Conservation (phyloP, 2,113 vertebrate species). For the Percopsis transmontana region DNA sequence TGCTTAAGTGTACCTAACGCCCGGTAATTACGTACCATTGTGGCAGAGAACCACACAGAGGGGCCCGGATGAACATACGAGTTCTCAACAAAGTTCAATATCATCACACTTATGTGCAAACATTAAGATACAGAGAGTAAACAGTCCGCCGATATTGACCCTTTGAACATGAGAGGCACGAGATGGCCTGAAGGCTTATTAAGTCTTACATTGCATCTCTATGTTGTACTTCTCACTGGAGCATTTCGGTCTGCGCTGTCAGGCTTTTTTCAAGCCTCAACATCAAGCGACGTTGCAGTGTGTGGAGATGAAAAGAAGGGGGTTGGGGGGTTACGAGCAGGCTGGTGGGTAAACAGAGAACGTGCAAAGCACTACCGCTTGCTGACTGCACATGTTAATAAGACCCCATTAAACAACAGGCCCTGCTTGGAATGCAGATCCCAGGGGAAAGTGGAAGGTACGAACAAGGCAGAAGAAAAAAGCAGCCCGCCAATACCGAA, state of each 20-base stretch:
- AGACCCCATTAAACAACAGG: constrained; percentile 67
- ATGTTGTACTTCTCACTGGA: constrained; percentile 37
- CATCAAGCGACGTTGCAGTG: constrained; percentile 50
- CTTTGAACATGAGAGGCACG: constrained; percentile 17
- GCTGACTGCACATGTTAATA: constrained; percentile 64
- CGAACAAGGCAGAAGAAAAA: constrained; percentile 30
- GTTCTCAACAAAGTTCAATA: neutral
- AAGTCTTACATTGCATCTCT: constrained; percentile 26
- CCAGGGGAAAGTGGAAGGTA: constrained; percentile 34
- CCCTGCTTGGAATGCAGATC: constrained; percentile 56
- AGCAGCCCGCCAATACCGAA: constrained; percentile 41
- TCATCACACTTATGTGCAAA: constrained; percentile 17
- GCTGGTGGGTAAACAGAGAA: constrained; percentile 43
- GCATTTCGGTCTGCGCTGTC: constrained; percentile 56
- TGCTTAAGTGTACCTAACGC: constrained; percentile 71
- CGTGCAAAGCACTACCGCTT: constrained; percentile 38
- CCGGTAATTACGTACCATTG: constrained; percentile 69
- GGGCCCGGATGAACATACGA: neutral
- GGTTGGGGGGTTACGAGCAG: constrained; percentile 9
- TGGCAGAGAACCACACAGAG: constrained; percentile 67
- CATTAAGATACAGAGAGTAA: constrained; percentile 15
- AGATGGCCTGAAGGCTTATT: neutral
- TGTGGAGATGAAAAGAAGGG: constrained; percentile 9
- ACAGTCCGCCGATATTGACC: constrained; percentile 18
- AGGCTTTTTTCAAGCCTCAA: constrained; percentile 57